Percentiles rank a stretch among this genome's conserved stretches.
Evolutionary conservation across 2,797 vertebrate genomes (phyloP).

Genomic region (Rachycentron canadum): DNA sequence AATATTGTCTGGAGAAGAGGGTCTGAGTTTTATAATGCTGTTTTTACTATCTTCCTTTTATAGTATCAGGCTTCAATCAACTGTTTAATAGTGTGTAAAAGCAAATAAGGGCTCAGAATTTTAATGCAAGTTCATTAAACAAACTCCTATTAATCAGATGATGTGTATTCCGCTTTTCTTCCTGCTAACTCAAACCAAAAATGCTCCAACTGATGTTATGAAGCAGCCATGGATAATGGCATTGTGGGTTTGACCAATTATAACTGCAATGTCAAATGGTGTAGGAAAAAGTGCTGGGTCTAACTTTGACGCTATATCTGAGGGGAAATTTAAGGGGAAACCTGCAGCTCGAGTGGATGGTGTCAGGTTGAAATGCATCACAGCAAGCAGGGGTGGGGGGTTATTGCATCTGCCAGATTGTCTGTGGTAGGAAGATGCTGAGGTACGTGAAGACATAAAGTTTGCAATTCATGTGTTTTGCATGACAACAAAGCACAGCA

Average conservation of each 20-base stretch:
- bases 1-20: conserved; percentile 9
- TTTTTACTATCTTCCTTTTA: not conserved
- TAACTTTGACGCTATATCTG: conserved; percentile 8
- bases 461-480: conserved; percentile 58
- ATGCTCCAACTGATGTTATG: not conserved
- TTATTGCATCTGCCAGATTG: conserved; percentile 47
- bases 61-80: not conserved
- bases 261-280: conserved; percentile 7
- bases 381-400: conserved; percentile 27
- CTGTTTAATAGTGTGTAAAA: conserved; percentile 29
- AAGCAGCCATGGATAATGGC: not conserved
- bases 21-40: conserved; percentile 21
- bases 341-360: conserved; percentile 3
- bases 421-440: conserved; percentile 58
- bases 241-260: conserved; percentile 1
- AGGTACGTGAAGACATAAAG: conserved; percentile 56
- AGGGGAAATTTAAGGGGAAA: conserved; percentile 11
- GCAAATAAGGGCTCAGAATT: conserved; percentile 1
- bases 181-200: not conserved
- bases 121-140: conserved; percentile 17
- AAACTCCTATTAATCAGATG: conserved; percentile 25
- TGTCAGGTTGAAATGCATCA: conserved; percentile 33
- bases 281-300: not conserved
- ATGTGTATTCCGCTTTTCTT: conserved; percentile 4
- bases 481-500: conserved; percentile 61